A percentile compares a stretch with the other conserved stretches of the same genome.
Evolutionary conservation across 1,140 invertebrate genomes (phyloP).

Genomic region (Drosophila sturtevanti): DNA sequence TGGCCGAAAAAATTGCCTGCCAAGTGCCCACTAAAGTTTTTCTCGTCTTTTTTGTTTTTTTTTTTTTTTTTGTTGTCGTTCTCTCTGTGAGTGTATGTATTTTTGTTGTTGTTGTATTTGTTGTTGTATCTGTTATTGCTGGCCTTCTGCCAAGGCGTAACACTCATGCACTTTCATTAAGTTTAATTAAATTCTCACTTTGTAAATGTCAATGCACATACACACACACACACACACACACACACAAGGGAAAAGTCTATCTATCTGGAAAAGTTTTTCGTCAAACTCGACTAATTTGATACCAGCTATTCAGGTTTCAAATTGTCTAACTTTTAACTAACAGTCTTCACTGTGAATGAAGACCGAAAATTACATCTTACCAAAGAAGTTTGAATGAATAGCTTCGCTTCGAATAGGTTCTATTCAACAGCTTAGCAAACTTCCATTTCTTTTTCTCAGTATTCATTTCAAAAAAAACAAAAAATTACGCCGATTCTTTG

Average conservation of each 20-base stretch:
- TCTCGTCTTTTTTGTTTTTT: slow-evolving; percentile 23
- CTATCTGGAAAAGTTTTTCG: slow-evolving; percentile 23
- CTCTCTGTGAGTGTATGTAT: slow-evolving; percentile 5
- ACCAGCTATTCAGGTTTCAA: slow-evolving; percentile 3
- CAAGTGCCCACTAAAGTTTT: slow-evolving; percentile 49
- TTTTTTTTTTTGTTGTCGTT: too few species aligned
- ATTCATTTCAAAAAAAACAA: too few species aligned
- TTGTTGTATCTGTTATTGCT: slow-evolving; percentile 8
- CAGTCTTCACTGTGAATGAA: neutral
- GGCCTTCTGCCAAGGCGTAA: slow-evolving; percentile 35
- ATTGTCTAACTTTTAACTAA: slow-evolving; percentile 6
- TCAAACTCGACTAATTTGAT: slow-evolving; percentile 6
- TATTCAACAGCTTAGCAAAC: neutral
- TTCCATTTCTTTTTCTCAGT: neutral
- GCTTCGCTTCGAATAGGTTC: neutral
- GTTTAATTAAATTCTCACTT: slow-evolving; percentile 80
- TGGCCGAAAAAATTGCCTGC: slow-evolving; percentile 49
- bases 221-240: slow-evolving; percentile 37
- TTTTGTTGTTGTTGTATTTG: slow-evolving; percentile 28
- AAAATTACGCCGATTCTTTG: too few species aligned
- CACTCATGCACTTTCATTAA: slow-evolving; percentile 76
- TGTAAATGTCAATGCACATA: slow-evolving; percentile 74
- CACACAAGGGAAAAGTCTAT: slow-evolving; percentile 41
- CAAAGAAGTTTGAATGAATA: neutral
- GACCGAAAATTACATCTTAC: neutral